Base-by-base conservation (phyloP, 2,113 vertebrate genomes). In the Dipodomys merriami region DNA sequence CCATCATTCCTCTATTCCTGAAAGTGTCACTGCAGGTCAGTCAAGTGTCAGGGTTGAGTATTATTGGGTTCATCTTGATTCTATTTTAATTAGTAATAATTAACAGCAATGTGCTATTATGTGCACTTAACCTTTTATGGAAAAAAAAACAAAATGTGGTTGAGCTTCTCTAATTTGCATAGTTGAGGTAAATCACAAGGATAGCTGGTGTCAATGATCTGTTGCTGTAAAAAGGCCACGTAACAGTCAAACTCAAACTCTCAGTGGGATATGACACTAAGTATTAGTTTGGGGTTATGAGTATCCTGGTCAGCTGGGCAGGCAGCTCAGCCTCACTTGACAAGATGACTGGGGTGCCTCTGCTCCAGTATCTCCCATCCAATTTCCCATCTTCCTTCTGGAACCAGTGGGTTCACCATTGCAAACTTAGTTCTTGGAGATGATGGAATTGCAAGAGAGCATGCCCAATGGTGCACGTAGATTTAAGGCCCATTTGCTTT, bases 61-160 rank as follows among this genome's bases (percentile, higher is more conserved):
- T 80, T 91, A 16, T 30, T 15, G 64, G 18, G 64, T 9, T 72
- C 81, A 35, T 69, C 67, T 68, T 74, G 72, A 67, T 62, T 71
- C 27, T 18, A 74, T 73, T 93, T 80, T 57, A 94, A 65, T 65
- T 30, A 72, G 22, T 44, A 78, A 71, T 71, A 92, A 49, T 86
- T 81, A 81, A 90, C 60, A 90, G 67, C 13, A 29, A 35, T 39
- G 91, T 35, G 9, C 16, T 94, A 12, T 44, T 27, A 57, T 57
- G 53, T 57, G 65, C 16, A 69, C 10, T 86, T 87, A 74, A 91
- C 60, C 8, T 82, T 92, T 79, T 92, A 80, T 84, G 83, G 23
- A 20, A 84, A 93, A 83, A 68, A 76, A 94, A 64, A 25, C 79
- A 29, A 49, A 79, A 83, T 64, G 29, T 89, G 73, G 39, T 30